Percentiles rank a stretch among this genome's conserved stretches.
Evolutionary conservation across 1,140 invertebrate genomes (phyloP).

Genomic region (Atopsyche davidsoni): DNA sequence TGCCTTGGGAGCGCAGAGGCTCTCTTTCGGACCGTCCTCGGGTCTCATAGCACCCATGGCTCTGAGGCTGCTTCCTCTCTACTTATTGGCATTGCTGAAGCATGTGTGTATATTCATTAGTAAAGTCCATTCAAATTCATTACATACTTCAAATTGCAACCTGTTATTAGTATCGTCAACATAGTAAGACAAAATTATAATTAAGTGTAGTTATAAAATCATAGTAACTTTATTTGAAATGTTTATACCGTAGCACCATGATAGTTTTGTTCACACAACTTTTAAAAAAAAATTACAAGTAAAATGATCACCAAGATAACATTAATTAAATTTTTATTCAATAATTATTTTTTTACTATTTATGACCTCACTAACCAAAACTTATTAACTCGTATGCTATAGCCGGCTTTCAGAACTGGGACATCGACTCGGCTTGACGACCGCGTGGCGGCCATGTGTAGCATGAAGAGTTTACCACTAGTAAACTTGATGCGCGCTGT

Average conservation of each 20-base stretch:
- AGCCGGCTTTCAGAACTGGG: conserved; percentile 83
- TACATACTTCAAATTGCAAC: too few relatives aligned
- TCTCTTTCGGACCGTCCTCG: conserved; percentile 50
- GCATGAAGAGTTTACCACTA: conserved; percentile 86
- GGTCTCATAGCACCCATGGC: conserved; percentile 69
- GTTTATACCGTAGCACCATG: too few relatives aligned
- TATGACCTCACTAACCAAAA: too few relatives aligned
- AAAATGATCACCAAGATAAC: too few relatives aligned
- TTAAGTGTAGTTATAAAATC: too few relatives aligned
- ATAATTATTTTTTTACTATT: conserved; percentile 22
- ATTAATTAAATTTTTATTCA: conserved; percentile 11
- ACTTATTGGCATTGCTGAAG: conserved; percentile 87
- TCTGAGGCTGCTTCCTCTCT: conserved; percentile 79
- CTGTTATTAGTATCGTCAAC: too few relatives aligned
- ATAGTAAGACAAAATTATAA: too few relatives aligned
- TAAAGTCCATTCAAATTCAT: conserved; percentile 7
- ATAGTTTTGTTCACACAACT: too few relatives aligned
- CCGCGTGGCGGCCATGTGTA: conserved; percentile 86
- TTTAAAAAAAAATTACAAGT: too few relatives aligned
- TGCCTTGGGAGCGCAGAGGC: conserved; percentile 76
- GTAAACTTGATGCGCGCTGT: conserved; percentile 74
- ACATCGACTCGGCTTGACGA: conserved; percentile 87
- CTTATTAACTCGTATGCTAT: too few relatives aligned
- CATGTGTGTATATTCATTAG: conserved; percentile 56
- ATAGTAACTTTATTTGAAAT: too few relatives aligned